Base-by-base conservation (phyloP, 2,888 invertebrate genomes). In the Erebia ligea region DNA sequence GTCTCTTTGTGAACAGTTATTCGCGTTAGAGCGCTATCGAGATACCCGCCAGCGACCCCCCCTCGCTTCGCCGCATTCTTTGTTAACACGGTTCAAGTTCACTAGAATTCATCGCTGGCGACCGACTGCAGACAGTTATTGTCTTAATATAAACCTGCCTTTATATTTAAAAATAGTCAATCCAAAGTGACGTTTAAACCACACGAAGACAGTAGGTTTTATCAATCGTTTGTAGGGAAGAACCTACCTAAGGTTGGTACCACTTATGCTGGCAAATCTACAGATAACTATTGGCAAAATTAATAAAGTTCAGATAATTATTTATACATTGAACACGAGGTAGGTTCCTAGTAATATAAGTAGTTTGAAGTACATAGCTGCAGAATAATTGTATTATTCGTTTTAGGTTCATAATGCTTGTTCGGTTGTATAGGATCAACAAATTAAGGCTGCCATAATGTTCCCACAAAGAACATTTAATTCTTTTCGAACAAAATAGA, bases 261-360 rank as follows among this genome's bases (percentile, higher is more conserved):
- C n/a, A n/a, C n/a, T n/a, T 15, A n/a, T 45, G 17, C 48, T 45
- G 45, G 45, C 61, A 61, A 1, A 61, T 62, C 62, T 62, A 21
- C 45, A 48, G 62, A 61, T 21, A 8, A 15, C 48, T 48, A 45
- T 2, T 45, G n/a, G 61, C 13, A 19, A 42, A 45, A 61, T n/a
- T 40, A 40, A 61, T 13, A 21, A 62, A 62, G 15, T 45, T 15
- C 17, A 59, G 59, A 40, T 42, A 48, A 25, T 40, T 25, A 50
- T 2, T 52, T 40, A 25, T 25, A 21, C 25, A n/a, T 0, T 40
- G 15, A 56, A 17, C 9, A 17, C 9, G 17, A 17, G 15, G 73
- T 73, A 74, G 74, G 74, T 74, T 74, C 74, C 74, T 74, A 74
- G 72, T 54, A 61, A 70, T 59, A 56, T 70, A 72, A 66, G 69